These are phyloP conservation scores for Oreochromis spilurus DNA, from an alignment of 2,113 vertebrate genomes.

Conservation along the genomic window DNA sequence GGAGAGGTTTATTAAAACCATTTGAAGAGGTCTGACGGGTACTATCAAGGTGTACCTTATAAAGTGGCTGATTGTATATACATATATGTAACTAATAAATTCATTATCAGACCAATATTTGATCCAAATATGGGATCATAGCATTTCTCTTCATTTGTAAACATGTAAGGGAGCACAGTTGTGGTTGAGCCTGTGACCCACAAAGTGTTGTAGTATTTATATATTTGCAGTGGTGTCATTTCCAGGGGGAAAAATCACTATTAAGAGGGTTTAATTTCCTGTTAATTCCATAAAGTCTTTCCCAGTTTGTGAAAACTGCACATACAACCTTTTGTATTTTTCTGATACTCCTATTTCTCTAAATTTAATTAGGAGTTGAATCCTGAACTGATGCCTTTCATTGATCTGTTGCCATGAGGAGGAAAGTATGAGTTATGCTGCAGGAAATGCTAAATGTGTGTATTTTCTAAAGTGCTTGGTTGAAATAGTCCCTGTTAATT, in stretches of 20 bases:
- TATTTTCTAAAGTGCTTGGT: background rate
- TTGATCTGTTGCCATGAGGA: background rate
- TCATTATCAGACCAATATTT: background rate
- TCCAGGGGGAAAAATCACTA: rapidly evolving
- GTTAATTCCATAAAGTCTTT: rapidly evolving
- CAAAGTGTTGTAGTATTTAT: background rate
- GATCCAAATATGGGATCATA: background rate
- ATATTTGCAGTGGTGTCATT: background rate
- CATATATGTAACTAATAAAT: background rate
- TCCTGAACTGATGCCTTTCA: background rate
- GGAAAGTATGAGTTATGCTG: background rate
- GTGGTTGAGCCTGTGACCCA: background rate
- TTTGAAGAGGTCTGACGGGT: background rate
- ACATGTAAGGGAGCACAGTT: background rate
- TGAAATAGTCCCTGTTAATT: background rate
- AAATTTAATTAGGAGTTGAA: background rate
- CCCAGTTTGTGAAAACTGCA: rapidly evolving
- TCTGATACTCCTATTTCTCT: background rate
- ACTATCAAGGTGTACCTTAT: background rate
- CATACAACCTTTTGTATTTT: background rate
- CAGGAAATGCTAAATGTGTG: background rate
- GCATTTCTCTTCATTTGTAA: background rate
- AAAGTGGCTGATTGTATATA: background rate
- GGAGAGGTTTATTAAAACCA: background rate
- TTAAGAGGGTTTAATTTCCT: rapidly evolving